A percentile compares a stretch with the other conserved stretches of the same genome.
Evolutionary conservation across 1,140 invertebrate species (phyloP).

Genomic region (Apocrypta bakeri): DNA sequence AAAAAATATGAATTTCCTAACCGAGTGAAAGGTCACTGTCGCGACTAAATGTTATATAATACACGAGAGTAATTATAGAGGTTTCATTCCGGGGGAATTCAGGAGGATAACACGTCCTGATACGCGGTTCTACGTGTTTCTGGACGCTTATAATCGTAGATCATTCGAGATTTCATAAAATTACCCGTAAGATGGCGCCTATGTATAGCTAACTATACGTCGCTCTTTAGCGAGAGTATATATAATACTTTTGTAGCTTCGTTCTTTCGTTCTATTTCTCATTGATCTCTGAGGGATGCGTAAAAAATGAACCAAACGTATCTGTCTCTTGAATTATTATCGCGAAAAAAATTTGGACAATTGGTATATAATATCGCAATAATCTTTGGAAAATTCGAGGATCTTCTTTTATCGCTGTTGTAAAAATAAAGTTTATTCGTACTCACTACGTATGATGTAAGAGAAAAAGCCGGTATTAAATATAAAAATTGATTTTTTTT

Average conservation of each 20-base stretch:
- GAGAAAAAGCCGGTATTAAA: not conserved
- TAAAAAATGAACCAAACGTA: not conserved
- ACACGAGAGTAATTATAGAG: not conserved
- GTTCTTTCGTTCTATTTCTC: constrained; percentile 25
- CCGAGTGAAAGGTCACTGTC: too few species aligned
- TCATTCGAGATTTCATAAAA: constrained; percentile 22
- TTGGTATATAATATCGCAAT: too few species aligned
- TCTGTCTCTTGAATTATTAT: not conserved
- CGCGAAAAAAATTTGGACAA: not conserved
- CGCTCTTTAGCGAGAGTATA: too few species aligned
- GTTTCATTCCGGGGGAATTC: not conserved
- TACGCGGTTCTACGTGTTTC: too few species aligned
- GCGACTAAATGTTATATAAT: not conserved
- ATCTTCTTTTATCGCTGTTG: not conserved
- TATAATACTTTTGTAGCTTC: not conserved
- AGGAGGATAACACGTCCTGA: not conserved
- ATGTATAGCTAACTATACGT: too few species aligned
- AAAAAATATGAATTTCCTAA: not conserved
- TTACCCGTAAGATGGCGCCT: not conserved
- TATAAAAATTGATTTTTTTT: constrained; percentile 16
- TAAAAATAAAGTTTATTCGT: not conserved
- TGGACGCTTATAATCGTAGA: too few species aligned
- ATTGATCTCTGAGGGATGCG: constrained; percentile 31
- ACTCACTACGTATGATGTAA: not conserved
- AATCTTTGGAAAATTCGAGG: not conserved